Conservation (phyloP, 1,140 invertebrate species). For the Physella acuta region DNA sequence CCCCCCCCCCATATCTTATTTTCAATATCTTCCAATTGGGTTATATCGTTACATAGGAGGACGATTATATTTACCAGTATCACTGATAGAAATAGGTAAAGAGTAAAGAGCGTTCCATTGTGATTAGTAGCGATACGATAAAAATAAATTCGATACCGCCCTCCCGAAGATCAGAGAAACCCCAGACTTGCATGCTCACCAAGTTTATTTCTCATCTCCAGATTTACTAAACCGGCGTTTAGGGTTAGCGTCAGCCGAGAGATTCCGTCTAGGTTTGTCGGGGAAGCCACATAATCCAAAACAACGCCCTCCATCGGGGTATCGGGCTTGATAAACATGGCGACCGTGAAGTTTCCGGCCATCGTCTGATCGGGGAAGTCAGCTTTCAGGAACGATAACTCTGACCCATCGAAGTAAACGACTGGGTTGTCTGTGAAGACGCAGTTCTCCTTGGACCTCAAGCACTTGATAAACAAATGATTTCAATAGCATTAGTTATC, state of each 20-base stretch:
- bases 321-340: slow-evolving; percentile 12
- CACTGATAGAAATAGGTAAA: no score
- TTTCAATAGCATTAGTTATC: no score
- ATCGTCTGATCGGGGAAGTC: background rate
- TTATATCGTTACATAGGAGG: no score
- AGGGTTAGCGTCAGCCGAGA: background rate
- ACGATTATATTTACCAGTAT: no score
- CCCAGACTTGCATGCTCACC: background rate
- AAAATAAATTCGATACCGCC: no score
- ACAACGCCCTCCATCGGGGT: background rate
- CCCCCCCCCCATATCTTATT: no score
- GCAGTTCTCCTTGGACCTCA: background rate
- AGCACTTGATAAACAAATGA: no score
- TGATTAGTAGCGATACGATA: no score
- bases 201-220: background rate
- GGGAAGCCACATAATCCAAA: background rate
- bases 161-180: background rate
- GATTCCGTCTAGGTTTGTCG: background rate
- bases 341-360: background rate
- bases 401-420: slow-evolving; percentile 10
- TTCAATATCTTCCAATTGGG: no score
- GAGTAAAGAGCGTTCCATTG: no score
- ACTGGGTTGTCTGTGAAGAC: background rate
- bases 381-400: background rate
- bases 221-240: background rate